These are phyloP conservation scores for Leptogaster cylindrica DNA, from an alignment of 2,888 invertebrate species.

Conservation along the genomic window DNA sequence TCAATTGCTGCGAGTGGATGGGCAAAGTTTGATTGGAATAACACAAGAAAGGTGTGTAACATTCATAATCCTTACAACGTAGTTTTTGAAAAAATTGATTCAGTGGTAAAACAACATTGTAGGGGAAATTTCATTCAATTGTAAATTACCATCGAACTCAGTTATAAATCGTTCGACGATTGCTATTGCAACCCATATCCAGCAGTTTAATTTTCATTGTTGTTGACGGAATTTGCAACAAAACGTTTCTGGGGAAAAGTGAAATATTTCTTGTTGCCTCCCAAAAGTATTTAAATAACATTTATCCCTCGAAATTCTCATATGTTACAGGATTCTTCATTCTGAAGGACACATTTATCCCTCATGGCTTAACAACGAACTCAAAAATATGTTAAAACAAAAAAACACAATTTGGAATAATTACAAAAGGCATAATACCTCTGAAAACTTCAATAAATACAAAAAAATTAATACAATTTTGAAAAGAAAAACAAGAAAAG, in stretches of 20 bases:
- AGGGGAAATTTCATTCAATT: no score
- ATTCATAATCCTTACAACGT: background rate
- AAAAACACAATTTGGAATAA: slow-evolving; percentile 2
- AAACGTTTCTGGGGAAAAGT: background rate
- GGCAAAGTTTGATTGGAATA: slow-evolving; percentile 89
- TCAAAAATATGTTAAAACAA: background rate
- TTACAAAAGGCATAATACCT: slow-evolving; percentile 5
- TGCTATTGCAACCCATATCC: no score
- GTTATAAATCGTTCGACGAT: no score
- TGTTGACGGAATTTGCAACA: background rate
- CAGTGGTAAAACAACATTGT: no score
- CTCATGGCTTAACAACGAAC: slow-evolving; percentile 6
- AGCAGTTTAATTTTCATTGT: background rate
- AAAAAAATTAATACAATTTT: slow-evolving; percentile 4
- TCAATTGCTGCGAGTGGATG: slow-evolving; percentile 95
- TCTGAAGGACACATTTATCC: no score
- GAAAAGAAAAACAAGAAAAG: slow-evolving; percentile 1
- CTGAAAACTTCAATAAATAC: background rate
- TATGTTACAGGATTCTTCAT: background rate
- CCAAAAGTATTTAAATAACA: no score
- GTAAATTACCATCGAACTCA: no score
- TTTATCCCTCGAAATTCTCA: no score
- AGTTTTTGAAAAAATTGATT: background rate
- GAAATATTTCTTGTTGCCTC: background rate
- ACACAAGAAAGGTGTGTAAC: slow-evolving; percentile 72